Evolutionary conservation across 2,113 vertebrate species (phyloP).

Genomic region (Sylvietta virens): DNA sequence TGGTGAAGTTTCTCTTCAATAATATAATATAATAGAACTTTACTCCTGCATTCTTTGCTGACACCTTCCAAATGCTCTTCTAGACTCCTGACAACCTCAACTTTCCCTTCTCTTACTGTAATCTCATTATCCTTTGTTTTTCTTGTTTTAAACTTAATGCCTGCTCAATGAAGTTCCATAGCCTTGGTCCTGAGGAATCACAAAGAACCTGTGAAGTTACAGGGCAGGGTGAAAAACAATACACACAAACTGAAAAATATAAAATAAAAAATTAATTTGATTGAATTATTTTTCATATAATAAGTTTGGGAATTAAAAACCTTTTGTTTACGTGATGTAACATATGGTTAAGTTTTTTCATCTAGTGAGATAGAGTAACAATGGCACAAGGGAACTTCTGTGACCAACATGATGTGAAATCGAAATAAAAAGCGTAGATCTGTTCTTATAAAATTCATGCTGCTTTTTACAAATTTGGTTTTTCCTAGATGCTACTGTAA

Average conservation of each 20-base stretch:
- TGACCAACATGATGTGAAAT: not conserved
- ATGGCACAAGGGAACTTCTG: not conserved
- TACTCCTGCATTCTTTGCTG: not conserved
- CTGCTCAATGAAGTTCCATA: not conserved
- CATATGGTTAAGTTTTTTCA: not conserved
- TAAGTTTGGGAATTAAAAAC: not conserved
- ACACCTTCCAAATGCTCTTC: not conserved
- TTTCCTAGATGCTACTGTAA: not conserved
- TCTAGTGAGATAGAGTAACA: not conserved
- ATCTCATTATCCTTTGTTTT: not conserved
- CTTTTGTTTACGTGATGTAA: not conserved
- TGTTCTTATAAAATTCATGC: not conserved
- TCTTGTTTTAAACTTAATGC: not conserved
- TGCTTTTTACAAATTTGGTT: not conserved
- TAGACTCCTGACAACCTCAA: not conserved
- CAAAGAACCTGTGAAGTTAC: not conserved
- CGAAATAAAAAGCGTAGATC: not conserved
- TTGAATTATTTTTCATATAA: not conserved
- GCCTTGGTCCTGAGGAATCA: not conserved
- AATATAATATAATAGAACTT: not conserved
- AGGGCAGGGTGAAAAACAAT: not conserved
- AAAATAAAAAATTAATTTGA: not conserved
- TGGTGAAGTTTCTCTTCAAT: not conserved
- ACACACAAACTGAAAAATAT: not conserved
- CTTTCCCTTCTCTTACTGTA: not conserved